These are phyloP conservation scores for Orthosia gracilis DNA, from an alignment of 2,888 invertebrate species.

Conservation along the genomic window DNA sequence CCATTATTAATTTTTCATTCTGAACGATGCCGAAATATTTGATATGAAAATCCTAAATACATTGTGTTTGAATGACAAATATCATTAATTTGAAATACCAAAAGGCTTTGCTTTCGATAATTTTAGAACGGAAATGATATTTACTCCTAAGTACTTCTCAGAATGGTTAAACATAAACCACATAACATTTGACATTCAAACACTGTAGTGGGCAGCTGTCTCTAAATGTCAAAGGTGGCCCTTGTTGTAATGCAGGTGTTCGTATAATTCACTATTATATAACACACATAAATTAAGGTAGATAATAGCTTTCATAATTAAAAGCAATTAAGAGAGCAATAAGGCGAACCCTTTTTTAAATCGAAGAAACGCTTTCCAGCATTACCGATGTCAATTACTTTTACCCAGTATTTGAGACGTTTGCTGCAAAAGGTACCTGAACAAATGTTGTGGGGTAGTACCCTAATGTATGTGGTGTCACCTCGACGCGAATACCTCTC, in stretches of 20 bases:
- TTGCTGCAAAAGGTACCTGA: slow-evolving; percentile 66
- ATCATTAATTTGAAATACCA: background rate
- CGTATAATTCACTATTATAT: slow-evolving; percentile 42
- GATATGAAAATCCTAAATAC: background rate
- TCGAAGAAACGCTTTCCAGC: slow-evolving; percentile 47
- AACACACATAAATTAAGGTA: slow-evolving; percentile 29
- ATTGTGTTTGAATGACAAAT: background rate
- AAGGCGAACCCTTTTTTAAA: slow-evolving; percentile 56
- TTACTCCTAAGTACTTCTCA: slow-evolving; percentile 10
- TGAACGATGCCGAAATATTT: slow-evolving; percentile 19
- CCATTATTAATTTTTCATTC: slow-evolving; percentile 61
- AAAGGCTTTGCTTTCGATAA: background rate
- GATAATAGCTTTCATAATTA: slow-evolving; percentile 55
- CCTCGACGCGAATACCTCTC: slow-evolving; percentile 82
- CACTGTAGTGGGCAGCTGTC: slow-evolving; percentile 10
- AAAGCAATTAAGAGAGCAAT: slow-evolving; percentile 53
- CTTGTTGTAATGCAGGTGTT: slow-evolving; percentile 8
- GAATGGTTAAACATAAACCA: slow-evolving; percentile 14
- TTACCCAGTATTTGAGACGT: slow-evolving; percentile 64
- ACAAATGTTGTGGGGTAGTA: slow-evolving; percentile 74
- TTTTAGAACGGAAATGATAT: slow-evolving; percentile 7
- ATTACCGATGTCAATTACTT: slow-evolving; percentile 54
- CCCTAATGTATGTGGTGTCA: slow-evolving; percentile 66
- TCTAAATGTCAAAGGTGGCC: slow-evolving; percentile 42
- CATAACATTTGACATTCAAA: slow-evolving; percentile 37